Base-by-base conservation (phyloP, 2,797 vertebrate species). In the Spinus pinus region DNA sequence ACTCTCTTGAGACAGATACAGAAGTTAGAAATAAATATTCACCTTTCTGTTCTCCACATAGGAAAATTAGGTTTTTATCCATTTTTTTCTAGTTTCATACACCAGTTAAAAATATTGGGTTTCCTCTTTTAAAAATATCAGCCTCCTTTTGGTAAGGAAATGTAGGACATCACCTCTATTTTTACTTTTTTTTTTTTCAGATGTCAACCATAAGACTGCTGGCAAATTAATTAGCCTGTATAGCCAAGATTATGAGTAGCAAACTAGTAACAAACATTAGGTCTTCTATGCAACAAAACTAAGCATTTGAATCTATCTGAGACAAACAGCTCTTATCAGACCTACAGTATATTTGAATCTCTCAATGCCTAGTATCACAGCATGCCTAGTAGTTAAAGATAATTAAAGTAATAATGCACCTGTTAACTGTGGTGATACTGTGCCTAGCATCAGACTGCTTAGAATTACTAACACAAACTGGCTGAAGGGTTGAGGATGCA, bases 361-460 rank as follows among this genome's bases (percentile, higher is more conserved):
- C 86, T 95, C 84, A 94, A 67, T 94, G 79, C 72, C 95, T 92
- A 57, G 89, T 96, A 91, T 77, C 96, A 91, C 94, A 96, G 93
- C 93, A 62, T 61, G 88, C 61, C 80, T 78, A 56, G 71, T 73
- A 96, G 86, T 94, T 97, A 96, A 95, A 93, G 67, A 73, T 81
- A 91, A 97, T 97, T 93, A 93, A 93, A 91, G 81, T 77, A 71
- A 93, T 81, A 72, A 92, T 83, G 86, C 83, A 96, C 70, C 56
- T 88, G 86, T 92, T 97, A 93, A 93, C 93, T 46, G 83, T 51
- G 47, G 37, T 27, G 80, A 69, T 94, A 82, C 77, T 91, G 84
- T 10, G 16, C 67, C 71, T 74, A 93, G 51, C 51, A 79, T 93
- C 78, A 90, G 51, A 81, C 39, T 86, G 67, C 81, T 71, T 35